Evolutionary conservation across 1,140 invertebrate genomes (phyloP), one percentile per base, ranked within the genome.

Genomic region (Carposina sasakii): DNA sequence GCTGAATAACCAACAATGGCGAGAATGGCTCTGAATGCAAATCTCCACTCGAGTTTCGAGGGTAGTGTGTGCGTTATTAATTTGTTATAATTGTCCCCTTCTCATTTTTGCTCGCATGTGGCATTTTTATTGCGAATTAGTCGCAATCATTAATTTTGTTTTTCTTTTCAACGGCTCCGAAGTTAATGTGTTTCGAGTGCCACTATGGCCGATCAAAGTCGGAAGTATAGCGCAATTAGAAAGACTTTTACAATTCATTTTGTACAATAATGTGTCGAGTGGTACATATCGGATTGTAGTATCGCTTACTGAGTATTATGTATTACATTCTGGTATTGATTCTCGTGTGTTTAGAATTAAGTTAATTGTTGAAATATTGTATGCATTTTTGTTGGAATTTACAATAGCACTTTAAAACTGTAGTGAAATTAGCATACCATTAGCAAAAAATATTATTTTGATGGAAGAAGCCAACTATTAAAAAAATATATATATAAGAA

Each of bases 61-160:
- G 77, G 79, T 76, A 81, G 74, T 79, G 67, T n/a, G n/a, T 64
- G 67, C 77, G 81, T 76, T 81, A 81, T 79, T 81, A 84, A 84
- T 84, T 78, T 74, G 81, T 81, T 81, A 77, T 84, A 84, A 84
- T 81, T 81, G 75, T 81, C 67, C 79, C 58, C 54, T 58, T 67
- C 63, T 72, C 66, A 69, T 75, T 72, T 77, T 76, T 65, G 73
- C 60, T 74, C 76, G 77, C 76, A 81, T 84, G 81, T 76, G 81
- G 77, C 76, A 83, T 84, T 84, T 84, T 84, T 84, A 84, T 84
- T 84, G 71, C 81, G 71, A 77, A 84, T 84, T 84, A 81, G 71
- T 75, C 61, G 69, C 71, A 71, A 84, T 81, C 81, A 84, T 84
- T 84, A 84, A 84, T 84, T 81, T 78, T 81, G 76, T 76, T 83